Base-by-base conservation (phyloP, 2,888 invertebrate species). In the Lasioglossum calceatum region DNA sequence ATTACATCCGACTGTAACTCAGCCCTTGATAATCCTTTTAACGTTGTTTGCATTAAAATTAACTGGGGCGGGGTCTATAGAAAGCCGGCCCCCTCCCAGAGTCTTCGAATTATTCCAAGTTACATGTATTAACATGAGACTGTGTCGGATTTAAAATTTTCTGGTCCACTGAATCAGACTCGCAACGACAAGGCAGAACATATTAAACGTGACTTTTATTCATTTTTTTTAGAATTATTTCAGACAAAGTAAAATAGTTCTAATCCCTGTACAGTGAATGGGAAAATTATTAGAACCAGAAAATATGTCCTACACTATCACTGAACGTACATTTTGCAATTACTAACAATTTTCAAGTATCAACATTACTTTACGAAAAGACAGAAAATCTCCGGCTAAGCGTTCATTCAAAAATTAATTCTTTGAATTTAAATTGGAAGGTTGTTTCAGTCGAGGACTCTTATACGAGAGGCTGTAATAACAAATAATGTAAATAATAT, bases 1-100 rank as follows among this genome's bases (percentile, higher is more conserved):
- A 50, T 16, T 73, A 50, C 19, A 27, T 70, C 39, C 73, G 64
- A 70, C 47, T 78, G 74, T 84, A 75, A 42, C 58, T 32, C 14
- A 61, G 5, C 64, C 72, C 77, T 23, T 67, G 82, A 81, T 81
- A 74, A 82, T 61, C 74, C 67, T n/a, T 27, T n/a, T 39, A 27
- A 23, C 10, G 23, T 8, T 27, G 44, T 36, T 47, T 10, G 27
- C 44, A 47, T 32, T 78, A 70, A 61, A 82, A 82, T 82, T 78
- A 70, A 82, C 67, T 54, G 16, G 23, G 10, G 2, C 67, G 36
- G 36, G 67, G 67, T 19, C 36, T 36, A 36, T 67, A 67, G 36
- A 67, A 67, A 2, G 16, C 32, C 27, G 16, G 7, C 1, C 64
- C 67, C 67, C 23, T 70, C 4, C 19, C 23, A 19, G 23, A 0